Base-by-base conservation (phyloP, 1,140 invertebrate species). In the Brachionus asplanchnoidis region DNA sequence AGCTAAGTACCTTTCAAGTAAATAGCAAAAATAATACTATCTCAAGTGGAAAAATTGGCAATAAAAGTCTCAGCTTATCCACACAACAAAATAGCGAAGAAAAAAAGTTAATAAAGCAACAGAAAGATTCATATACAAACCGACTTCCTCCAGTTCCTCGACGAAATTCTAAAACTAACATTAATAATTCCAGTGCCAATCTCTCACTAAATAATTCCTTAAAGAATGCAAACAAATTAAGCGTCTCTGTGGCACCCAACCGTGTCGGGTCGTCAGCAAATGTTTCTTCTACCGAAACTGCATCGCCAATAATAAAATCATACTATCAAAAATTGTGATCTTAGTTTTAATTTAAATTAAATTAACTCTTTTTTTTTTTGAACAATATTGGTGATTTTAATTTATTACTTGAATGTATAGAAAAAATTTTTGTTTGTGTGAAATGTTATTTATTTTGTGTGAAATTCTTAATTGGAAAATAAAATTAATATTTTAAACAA, bases 141-240 rank as follows among this genome's bases (percentile, higher is more conserved):
- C 20, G 46, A 14, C 42, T 77, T 20, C 73, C 73, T 26, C 73
- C 73, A 11, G 44, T 77, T 20, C 73, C 73, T 14, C 46, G 40
- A 46, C 14, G 73, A 28, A 77, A 77, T 50, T 77, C 73, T 8
- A 77, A 77, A 50, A 28, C 73, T 26, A 46, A 12, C 23, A 50
- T 53, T 26, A 77, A 77, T n/a, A 77, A 77, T 77, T 77, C 73
- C 73, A 77, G 3, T 77, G 14, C 1, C 26, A 77, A 50, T 50
- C 8, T 77, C 3, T 12, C 40, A 1, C 8, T 26, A 20, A 77
- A 77, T 32, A 77, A 77, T 28, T 26, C 40, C 32, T 26, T 36
- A 50, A 77, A 50, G 12, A 77, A 50, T 26, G 5, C 14, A 32
- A 77, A 50, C 20, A 75, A 42, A 75, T 8, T 70, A 23, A 70